Evolutionary conservation across 2,797 vertebrate genomes (phyloP), one percentile per base, ranked within the genome.

Genomic region (Cuculus canorus): DNA sequence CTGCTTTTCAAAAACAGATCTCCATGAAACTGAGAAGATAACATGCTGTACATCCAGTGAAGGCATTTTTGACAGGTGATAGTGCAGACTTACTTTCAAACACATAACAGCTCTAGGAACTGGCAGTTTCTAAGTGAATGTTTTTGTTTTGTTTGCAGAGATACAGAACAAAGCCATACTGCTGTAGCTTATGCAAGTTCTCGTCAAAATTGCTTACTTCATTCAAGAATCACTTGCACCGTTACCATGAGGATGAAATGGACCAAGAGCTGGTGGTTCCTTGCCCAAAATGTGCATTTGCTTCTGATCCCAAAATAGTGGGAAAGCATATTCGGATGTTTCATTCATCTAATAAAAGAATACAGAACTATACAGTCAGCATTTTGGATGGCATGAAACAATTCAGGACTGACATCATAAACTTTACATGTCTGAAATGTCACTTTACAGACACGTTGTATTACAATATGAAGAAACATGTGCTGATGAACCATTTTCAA

Each of bases 381-480:
- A 97, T 98, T 92, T 92, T 97, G 75, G 97, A 97, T 45, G 98
- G 98, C 86, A 92, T 97, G 70, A 97, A 97, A 91, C 91, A 97
- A 3, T 96, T 97, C 23, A 95, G 97, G 60, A 97, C 75, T 41
- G 98, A 98, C 25, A 93, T 96, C 30, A 96, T 98, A 83, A 98
- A 98, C 59, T 99, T 99, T 85, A 98, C 98, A 0, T 99, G 99
- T 96, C 97, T 98, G 45, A 98, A 98, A 92, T 99, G 99, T 92
- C 98, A 98, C 39, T 99, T 98, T 76, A 98, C 98, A 24, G 98
- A 98, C 80, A 98, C 98, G 1, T 94, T 99, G 18, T 98, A 99
- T 96, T 99, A 99, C 86, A 98, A 98, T 35, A 98, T 99, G 95
- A 99, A 99, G 98, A 99, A 99, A 96, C 99, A 99, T 50, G 98